Evolutionary conservation across 2,113 vertebrate species (phyloP), one percentile per base, ranked within the genome.

Genomic region (Hassar affinis): DNA sequence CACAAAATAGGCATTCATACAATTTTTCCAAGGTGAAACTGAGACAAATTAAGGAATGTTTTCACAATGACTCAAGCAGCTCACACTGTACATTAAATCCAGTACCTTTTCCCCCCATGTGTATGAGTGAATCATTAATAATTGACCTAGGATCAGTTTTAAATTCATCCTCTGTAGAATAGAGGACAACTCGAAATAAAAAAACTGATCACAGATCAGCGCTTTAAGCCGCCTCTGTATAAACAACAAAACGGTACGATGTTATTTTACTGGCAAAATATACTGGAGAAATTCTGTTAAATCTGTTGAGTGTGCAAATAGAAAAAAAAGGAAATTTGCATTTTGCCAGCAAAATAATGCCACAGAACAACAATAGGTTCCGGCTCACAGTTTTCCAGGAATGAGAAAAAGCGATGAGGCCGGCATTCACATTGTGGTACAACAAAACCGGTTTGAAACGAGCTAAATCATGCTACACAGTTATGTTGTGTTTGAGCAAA

Each of bases 41-140:
- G 8, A 47, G 18, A 66, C 20, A 78, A 76, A 79, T 38, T 27
- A 45, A 72, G 86, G 87, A 88, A 88, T 87, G 85, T 78, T 85
- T 88, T 80, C 72, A 84, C 54, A 66, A 62, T 81, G 54, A 77
- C 42, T 72, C 30, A 30, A 84, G 59, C 71, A 81, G 81, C 72
- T 82, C 64, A 84, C 78, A 82, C 47, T 82, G 42, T 79, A 82
- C 69, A 75, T 64, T n/a, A 45, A 66, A 47, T 82, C 81, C 71
- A 38, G 56, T 52, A 69, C 79, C 64, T 45, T 57, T 54, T 1
- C 18, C 27, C 22, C 12, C 17, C 17, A 4, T 38, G 25, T 15
- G 49, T 10, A 25, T 33, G 54, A 72, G 80, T 7, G 42, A 64
- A 49, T 51, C 76, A 45, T 83, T 56, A 52, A 62, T 52, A 38